Base-by-base conservation (phyloP, 2,797 vertebrate species). In the Lagorchestes hirsutus region DNA sequence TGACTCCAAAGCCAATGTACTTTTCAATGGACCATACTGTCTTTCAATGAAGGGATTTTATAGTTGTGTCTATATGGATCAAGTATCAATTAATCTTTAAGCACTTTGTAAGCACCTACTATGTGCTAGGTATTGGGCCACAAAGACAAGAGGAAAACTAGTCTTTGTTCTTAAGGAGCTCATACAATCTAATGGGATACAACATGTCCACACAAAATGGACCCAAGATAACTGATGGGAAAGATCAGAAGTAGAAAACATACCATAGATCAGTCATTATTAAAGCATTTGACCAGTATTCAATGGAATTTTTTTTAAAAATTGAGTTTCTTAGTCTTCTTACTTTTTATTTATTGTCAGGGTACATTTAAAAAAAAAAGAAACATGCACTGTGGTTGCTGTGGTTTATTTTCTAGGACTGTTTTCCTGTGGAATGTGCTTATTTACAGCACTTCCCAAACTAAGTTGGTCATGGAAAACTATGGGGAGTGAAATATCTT, bases 381-480 rank as follows among this genome's bases (percentile, higher is more conserved):
- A 67, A 67, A 67, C 16, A 16, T 16, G 34, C 5, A 22, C 5
- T 40, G 18, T 22, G 22, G 67, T 46, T 82, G 22, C 40, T 46
- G 18, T 46, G 40, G 74, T 46, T 82, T 46, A 82, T 82, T 82
- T 82, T 40, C 40, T 82, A 40, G 74, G 40, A 57, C 54, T 57
- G 28, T 58, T 92, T 96, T 94, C n/a, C 16, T n/a, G 50, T 82
- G 67, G 52, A 92, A 67, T 82, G 40, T 14, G 13, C 2, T 6
- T 54, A 96, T 87, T 87, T 28, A 95, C 16, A 91, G 22, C 46
- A 93, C 94, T 96, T 95, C 93, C 58, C 52, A 93, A 97, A 96
- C 94, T 54, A 93, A 96, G 93, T 90, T 87, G 87, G 90, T 87
- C n/a, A 9, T 27, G 22, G 74, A 82, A 46, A 82, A 82, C 40